A percentile compares a stretch with the other conserved stretches of the same genome.
These are phyloP conservation scores for Cetoscarus ocellatus DNA, from an alignment of 2,797 vertebrate species.

Conservation along the genomic window DNA sequence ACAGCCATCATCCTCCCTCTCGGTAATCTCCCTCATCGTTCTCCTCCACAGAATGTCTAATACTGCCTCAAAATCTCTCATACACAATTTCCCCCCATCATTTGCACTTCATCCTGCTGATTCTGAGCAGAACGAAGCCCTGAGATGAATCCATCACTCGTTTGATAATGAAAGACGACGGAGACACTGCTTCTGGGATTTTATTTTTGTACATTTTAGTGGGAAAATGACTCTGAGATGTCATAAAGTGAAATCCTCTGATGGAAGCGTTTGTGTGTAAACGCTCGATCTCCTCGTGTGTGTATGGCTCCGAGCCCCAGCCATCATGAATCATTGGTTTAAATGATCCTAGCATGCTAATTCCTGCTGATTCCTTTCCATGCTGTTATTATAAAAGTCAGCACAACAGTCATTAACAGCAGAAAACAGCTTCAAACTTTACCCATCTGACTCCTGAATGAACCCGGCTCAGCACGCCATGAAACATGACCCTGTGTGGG, in stretches of 20 bases:
- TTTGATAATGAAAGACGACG: constrained; percentile 67
- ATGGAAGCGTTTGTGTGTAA: constrained; percentile 49
- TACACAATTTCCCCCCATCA: constrained; percentile 47
- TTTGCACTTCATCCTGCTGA: constrained; percentile 63
- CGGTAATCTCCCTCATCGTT: constrained; percentile 40
- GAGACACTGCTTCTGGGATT: constrained; percentile 70
- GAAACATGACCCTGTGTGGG: constrained; percentile 79
- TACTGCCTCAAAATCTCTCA: constrained; percentile 36
- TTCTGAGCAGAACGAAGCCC: constrained; percentile 54
- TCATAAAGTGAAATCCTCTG: constrained; percentile 68
- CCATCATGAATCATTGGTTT: constrained; percentile 80
- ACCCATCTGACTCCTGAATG: constrained; percentile 82
- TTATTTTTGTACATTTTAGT: constrained; percentile 72
- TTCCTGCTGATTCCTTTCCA: constrained; percentile 79
- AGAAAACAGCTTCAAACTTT: constrained; percentile 79
- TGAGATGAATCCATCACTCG: constrained; percentile 66
- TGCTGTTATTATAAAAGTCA: constrained; percentile 81
- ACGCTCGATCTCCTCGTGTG: constrained; percentile 25
- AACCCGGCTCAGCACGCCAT: constrained; percentile 78
- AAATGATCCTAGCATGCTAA: constrained; percentile 82
- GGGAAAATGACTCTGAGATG: constrained; percentile 74
- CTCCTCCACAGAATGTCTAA: constrained; percentile 25
- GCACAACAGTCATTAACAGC: constrained; percentile 79
- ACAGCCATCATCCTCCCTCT: constrained; percentile 15
- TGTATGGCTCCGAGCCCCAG: constrained; percentile 67